Percentiles rank a stretch among this genome's conserved stretches.
Evolutionary conservation across 2,888 invertebrate species (phyloP).

Genomic region (Rhagonycha fulva): DNA sequence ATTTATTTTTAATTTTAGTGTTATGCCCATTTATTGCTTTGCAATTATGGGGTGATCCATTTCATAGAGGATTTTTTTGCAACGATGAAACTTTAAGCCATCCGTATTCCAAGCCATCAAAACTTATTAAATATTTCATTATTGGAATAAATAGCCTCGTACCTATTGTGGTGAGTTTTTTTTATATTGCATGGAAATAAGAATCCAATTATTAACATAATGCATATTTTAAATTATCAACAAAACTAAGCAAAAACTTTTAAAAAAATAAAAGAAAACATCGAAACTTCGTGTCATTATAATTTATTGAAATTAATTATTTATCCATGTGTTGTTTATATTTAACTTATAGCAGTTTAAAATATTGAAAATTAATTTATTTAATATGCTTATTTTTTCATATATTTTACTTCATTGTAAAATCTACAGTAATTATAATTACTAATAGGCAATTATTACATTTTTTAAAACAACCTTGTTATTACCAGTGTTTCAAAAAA

Average conservation of each 20-base stretch:
- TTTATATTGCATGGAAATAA: neutral
- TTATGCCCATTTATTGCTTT: conserved; percentile 75
- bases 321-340: too few relatives aligned
- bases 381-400: too few relatives aligned
- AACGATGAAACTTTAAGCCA: conserved; percentile 91
- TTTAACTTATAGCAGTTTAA: too few relatives aligned
- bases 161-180: neutral
- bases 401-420: too few relatives aligned
- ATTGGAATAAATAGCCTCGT: neutral
- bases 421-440: too few relatives aligned
- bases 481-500: too few relatives aligned
- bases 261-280: too few relatives aligned
- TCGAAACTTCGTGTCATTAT: too few relatives aligned
- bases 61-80: conserved; percentile 90
- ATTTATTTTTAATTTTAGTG: conserved; percentile 59
- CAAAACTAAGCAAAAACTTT: neutral
- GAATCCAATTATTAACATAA: neutral
- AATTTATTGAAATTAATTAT: too few relatives aligned
- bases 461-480: too few relatives aligned
- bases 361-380: too few relatives aligned
- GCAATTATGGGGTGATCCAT: conserved; percentile 73
- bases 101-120: conserved; percentile 59
- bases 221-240: neutral
- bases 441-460: too few relatives aligned
- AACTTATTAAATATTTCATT: neutral